These are phyloP conservation scores for Sycophila sp. DNA, from an alignment of 1,140 invertebrate genomes.

Conservation along the genomic window DNA sequence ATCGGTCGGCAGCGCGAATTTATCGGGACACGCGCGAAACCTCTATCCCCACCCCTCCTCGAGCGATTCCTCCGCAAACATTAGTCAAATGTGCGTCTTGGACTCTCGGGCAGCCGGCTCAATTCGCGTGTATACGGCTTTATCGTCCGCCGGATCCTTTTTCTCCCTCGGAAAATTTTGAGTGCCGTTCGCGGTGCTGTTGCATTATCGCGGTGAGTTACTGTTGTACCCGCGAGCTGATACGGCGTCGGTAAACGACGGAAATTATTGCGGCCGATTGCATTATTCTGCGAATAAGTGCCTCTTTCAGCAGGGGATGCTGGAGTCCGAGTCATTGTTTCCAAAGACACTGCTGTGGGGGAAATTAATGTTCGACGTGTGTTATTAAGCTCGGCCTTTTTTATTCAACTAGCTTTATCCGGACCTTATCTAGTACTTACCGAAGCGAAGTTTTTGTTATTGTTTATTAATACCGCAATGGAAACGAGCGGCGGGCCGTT, in stretches of 20 bases:
- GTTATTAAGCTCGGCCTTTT: not conserved
- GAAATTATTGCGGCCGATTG: conserved; percentile 18
- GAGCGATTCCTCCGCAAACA: not conserved
- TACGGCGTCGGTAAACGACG: not conserved
- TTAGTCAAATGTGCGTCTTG: too few species aligned
- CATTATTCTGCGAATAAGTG: not conserved
- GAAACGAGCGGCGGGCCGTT: not conserved
- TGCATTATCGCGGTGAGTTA: conserved; percentile 25
- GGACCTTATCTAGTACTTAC: not conserved
- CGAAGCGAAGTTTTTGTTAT: not conserved
- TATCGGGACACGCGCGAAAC: conserved; percentile 12
- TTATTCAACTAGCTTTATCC: not conserved
- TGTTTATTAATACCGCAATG: not conserved
- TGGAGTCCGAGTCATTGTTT: too few species aligned
- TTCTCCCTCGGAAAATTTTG: conserved; percentile 41
- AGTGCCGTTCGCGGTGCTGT: conserved; percentile 36
- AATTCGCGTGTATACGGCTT: not conserved
- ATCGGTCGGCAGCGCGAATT: conserved; percentile 42
- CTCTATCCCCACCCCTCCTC: too few species aligned
- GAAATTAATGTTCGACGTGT: not conserved
- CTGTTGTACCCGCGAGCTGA: not conserved
- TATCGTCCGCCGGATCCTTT: conserved; percentile 20
- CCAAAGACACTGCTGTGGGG: too few species aligned
- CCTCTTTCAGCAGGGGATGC: not conserved
- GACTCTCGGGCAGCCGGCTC: not conserved